Evolutionary conservation across 1,140 invertebrate species (phyloP).

Genomic region (Thaumatotibia leucotreta): DNA sequence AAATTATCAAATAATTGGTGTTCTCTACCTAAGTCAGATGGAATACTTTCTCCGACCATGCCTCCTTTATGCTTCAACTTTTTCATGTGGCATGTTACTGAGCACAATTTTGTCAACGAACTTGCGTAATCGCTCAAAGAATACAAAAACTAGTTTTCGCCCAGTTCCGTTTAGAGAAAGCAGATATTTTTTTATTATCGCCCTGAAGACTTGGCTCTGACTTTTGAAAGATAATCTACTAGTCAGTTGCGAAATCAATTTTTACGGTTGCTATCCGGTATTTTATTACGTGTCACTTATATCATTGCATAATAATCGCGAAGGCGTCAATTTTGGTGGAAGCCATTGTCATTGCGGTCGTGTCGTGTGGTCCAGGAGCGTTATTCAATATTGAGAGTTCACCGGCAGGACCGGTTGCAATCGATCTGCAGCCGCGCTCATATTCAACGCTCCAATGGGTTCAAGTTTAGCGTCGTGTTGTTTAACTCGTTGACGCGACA

Average conservation of each 20-base stretch:
- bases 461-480: constrained; percentile 54
- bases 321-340: constrained; percentile 25
- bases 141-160: constrained; percentile 52
- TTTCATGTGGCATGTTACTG: constrained; percentile 36
- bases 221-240: not conserved
- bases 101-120: constrained; percentile 54
- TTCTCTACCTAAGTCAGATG: constrained; percentile 19
- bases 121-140: constrained; percentile 54
- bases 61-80: constrained; percentile 38
- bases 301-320: constrained; percentile 23
- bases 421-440: constrained; percentile 46
- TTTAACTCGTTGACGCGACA: constrained; percentile 62
- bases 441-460: constrained; percentile 54
- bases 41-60: constrained; percentile 48
- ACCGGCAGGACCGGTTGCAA: constrained; percentile 55
- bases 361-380: constrained; percentile 39
- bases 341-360: constrained; percentile 15
- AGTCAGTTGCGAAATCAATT: not conserved
- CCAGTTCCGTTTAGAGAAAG: constrained; percentile 56
- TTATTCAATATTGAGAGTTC: constrained; percentile 50
- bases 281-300: constrained; percentile 13
- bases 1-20: constrained; percentile 21
- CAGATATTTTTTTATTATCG: constrained; percentile 33
- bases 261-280: not conserved
- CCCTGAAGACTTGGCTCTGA: constrained; percentile 21